Conservation (phyloP, 2,113 vertebrate genomes). For the Deroptyus accipitrinus region DNA sequence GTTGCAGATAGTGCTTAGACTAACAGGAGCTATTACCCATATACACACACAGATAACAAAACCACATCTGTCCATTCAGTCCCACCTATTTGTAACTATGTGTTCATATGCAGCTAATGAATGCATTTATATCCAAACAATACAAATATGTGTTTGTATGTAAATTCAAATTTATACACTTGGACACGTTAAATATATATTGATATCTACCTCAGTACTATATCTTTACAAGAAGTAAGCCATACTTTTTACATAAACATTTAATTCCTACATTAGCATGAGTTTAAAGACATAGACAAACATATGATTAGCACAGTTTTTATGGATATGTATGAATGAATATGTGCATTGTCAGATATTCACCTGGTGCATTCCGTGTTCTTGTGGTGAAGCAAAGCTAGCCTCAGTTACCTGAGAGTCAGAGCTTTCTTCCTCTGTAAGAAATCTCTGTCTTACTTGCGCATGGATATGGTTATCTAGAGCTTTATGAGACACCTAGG, state of each 20-base stretch:
- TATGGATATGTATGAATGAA: background rate
- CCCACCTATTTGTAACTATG: background rate
- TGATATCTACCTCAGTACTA: background rate
- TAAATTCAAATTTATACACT: background rate
- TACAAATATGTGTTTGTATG: background rate
- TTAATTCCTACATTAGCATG: background rate
- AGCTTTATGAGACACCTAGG: background rate
- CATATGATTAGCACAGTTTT: background rate
- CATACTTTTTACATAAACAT: background rate
- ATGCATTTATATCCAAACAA: background rate
- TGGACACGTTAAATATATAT: background rate
- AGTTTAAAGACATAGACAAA: background rate
- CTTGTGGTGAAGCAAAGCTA: background rate
- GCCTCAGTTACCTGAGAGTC: background rate
- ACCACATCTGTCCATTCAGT: background rate
- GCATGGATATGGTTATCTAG: background rate
- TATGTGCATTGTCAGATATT: background rate
- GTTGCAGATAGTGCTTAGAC: slow-evolving; percentile 2
- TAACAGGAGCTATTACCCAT: background rate
- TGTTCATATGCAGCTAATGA: background rate
- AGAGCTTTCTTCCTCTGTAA: background rate
- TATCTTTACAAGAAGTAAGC: background rate
- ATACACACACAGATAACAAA: background rate
- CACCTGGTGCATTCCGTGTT: background rate
- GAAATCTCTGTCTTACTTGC: background rate